phyloP scores from a whole-genome alignment of 23 tunicate species.

The Botrylloides violaceus region DNA sequence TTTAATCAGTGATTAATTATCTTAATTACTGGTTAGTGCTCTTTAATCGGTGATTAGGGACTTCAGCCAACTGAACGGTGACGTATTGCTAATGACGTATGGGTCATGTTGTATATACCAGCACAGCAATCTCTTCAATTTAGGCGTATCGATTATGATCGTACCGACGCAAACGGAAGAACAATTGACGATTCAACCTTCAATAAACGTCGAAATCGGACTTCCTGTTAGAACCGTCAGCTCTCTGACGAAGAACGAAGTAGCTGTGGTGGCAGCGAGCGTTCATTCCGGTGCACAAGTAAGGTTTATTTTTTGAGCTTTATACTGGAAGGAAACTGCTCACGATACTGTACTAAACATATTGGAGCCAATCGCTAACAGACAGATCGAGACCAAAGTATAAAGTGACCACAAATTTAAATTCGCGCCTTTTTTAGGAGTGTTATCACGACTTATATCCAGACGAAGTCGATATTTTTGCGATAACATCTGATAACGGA shows the following conservation, averaged over 20 bases:
- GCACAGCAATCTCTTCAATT: not conserved
- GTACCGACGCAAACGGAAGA: conserved; percentile 2
- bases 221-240: conserved; percentile 1
- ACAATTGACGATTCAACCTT: not conserved
- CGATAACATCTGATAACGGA: not conserved
- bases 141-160: not conserved
- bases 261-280: conserved; percentile 17
- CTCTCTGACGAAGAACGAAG: not conserved
- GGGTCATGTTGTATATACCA: not conserved
- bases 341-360: too few species aligned
- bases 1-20: too few species aligned
- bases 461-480: conserved; percentile 11
- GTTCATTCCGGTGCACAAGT: conserved; percentile 17
- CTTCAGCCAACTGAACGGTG: too few species aligned
- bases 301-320: not conserved
- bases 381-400: too few species aligned
- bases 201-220: not conserved
- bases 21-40: too few species aligned
- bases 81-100: too few species aligned
- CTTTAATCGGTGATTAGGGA: too few species aligned
- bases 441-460: conserved; percentile 5
- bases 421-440: not conserved
- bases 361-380: too few species aligned
- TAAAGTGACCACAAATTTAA: too few species aligned
- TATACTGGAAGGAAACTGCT: too few species aligned